phyloP scores from a whole-genome alignment of 1,140 invertebrate species.

The Ceratoteleas bidentatus region DNA sequence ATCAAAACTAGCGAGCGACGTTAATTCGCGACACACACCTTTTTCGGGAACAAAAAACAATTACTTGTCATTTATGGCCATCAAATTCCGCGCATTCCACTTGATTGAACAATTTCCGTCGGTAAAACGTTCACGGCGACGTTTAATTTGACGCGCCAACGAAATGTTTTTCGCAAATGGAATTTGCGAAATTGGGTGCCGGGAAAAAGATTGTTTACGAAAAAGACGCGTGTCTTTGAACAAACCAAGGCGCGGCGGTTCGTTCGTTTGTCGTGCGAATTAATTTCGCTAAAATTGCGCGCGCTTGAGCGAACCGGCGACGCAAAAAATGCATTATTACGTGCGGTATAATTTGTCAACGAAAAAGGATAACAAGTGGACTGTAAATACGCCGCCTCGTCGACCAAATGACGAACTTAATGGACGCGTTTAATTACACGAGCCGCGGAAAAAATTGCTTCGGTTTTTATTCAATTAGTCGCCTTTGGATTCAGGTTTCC shows the following conservation, averaged over 20 bases:
- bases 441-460: slow-evolving; percentile 16
- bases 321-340: slow-evolving; percentile 32
- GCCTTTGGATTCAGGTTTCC: slow-evolving; percentile 5
- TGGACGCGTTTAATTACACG: slow-evolving; percentile 34
- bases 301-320: too few species aligned
- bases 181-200: background rate
- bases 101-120: too few species aligned
- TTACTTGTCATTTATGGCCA: too few species aligned
- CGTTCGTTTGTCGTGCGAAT: background rate
- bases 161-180: too few species aligned
- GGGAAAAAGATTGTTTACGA: slow-evolving; percentile 20
- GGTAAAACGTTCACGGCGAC: too few species aligned
- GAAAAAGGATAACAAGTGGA: slow-evolving; percentile 26
- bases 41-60: too few species aligned
- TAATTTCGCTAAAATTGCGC: slow-evolving; percentile 37
- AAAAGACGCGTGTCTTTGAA: slow-evolving; percentile 20
- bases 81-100: too few species aligned
- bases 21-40: too few species aligned
- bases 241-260: slow-evolving; percentile 8
- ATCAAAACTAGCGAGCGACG: too few species aligned
- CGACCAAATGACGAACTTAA: slow-evolving; percentile 28
- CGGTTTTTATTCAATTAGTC: slow-evolving; percentile 30
- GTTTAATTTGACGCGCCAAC: too few species aligned
- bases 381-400: slow-evolving; percentile 16
- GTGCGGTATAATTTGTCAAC: slow-evolving; percentile 24